phyloP scores from a whole-genome alignment of 1,140 invertebrate genomes.

The Papilio polytes region DNA sequence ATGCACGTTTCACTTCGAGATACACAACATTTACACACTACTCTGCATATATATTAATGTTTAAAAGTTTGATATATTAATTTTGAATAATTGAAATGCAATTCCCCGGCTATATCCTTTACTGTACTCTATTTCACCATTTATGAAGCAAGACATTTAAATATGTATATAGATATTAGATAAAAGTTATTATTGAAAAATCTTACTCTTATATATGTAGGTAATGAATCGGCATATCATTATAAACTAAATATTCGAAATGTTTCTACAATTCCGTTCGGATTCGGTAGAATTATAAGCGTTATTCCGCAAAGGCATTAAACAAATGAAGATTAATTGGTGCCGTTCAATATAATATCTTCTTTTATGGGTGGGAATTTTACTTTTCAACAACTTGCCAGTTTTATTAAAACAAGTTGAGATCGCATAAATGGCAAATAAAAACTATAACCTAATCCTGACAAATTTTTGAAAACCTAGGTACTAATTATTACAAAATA shows the following conservation, averaged over 20 bases:
- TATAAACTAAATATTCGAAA: not conserved
- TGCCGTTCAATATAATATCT: constrained; percentile 2
- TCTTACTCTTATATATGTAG: not conserved
- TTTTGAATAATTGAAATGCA: constrained; percentile 13
- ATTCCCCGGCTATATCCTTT: constrained; percentile 2
- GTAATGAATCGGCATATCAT: not conserved
- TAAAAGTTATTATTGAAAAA: not conserved
- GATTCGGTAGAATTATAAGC: not conserved
- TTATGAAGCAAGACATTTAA: not conserved
- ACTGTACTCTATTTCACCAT: not conserved
- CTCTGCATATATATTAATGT: not conserved
- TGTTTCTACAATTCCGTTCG: not conserved
- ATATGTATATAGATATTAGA: not conserved
- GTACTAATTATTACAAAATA: constrained; percentile 21
- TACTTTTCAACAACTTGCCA: constrained; percentile 23
- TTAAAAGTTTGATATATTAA: not conserved
- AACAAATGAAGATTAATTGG: constrained; percentile 19
- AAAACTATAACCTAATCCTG: not conserved
- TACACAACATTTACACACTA: not conserved
- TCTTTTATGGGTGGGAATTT: constrained; percentile 1
- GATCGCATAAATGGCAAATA: constrained; percentile 16
- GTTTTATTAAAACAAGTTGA: constrained; percentile 21
- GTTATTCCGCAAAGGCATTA: not conserved
- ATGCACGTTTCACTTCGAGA: not conserved
- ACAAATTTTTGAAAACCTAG: not conserved